Conservation (phyloP, 1,140 invertebrate species). For the silkworm (Bombyx mori) region DNA sequence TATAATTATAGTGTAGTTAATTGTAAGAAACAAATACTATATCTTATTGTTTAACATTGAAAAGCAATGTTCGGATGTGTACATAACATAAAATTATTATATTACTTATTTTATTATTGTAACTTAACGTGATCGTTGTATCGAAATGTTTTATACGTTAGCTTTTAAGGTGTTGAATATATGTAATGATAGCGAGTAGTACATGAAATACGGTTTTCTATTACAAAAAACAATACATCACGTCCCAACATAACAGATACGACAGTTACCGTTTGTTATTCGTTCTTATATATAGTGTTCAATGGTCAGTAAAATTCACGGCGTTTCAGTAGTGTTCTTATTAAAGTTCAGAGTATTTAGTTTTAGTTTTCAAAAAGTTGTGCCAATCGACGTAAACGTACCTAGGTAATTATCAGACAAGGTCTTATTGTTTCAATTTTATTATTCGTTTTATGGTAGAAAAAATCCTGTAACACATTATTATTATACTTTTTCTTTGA, state of each 20-base stretch:
- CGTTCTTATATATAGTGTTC: slow-evolving; percentile 4
- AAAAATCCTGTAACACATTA: too few species aligned
- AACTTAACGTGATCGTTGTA: slow-evolving; percentile 61
- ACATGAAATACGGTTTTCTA: neutral
- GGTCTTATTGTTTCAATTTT: too few species aligned
- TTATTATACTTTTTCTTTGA: too few species aligned
- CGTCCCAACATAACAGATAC: slow-evolving; percentile 21
- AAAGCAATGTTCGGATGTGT: slow-evolving; percentile 60
- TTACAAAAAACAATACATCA: slow-evolving; percentile 11
- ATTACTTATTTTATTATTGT: slow-evolving; percentile 36
- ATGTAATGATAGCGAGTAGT: slow-evolving; percentile 7
- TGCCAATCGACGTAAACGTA: too few species aligned
- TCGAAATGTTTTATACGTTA: slow-evolving; percentile 40
- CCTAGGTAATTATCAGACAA: too few species aligned
- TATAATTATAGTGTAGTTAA: slow-evolving; percentile 27
- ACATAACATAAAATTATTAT: slow-evolving; percentile 52
- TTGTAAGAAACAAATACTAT: slow-evolving; percentile 47
- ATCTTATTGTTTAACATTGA: slow-evolving; percentile 37
- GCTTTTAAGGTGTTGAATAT: slow-evolving; percentile 14
- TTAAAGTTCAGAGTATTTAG: too few species aligned
- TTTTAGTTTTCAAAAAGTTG: too few species aligned
- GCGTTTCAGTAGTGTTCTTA: too few species aligned
- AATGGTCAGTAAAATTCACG: too few species aligned
- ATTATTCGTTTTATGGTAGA: too few species aligned
- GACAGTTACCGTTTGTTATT: slow-evolving; percentile 27